phyloP scores from a whole-genome alignment of 2,888 invertebrate genomes.

The Lepidocyrtoides sp. region DNA sequence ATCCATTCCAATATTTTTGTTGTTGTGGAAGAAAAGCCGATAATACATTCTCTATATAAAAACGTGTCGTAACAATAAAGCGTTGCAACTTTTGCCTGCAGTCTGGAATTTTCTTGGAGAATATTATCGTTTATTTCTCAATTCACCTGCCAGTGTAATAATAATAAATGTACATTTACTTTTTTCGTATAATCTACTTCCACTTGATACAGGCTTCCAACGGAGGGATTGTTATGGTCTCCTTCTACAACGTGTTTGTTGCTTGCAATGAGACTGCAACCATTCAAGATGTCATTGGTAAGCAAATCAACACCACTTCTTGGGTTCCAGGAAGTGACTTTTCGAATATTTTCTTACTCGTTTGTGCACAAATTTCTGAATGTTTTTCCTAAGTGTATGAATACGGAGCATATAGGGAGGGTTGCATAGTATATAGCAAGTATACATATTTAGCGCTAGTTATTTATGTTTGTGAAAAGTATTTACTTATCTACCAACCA shows the following conservation, averaged over 20 bases:
- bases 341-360: constrained; percentile 48
- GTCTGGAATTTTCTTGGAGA: constrained; percentile 34
- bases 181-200: constrained; percentile 15
- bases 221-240: constrained; percentile 97
- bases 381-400: constrained; percentile 37
- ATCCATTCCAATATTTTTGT: no score
- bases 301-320: constrained; percentile 85
- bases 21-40: constrained; percentile 8
- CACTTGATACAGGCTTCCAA: constrained; percentile 89
- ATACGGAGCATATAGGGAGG: no score
- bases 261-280: constrained; percentile 94
- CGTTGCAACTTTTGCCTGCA: constrained; percentile 45
- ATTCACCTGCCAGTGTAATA: constrained; percentile 60
- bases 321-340: constrained; percentile 44
- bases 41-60: background rate
- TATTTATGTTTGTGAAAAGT: background rate
- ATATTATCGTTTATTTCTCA: constrained; percentile 74
- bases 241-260: constrained; percentile 95
- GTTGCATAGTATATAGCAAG: no score
- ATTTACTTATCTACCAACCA: background rate
- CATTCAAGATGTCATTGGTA: constrained; percentile 93
- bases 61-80: constrained; percentile 50
- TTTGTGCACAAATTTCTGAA: constrained; percentile 38
- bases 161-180: constrained; percentile 49
- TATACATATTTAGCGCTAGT: background rate